phyloP scores from a whole-genome alignment of 2,113 vertebrate species.

The Myiagra hebetior region DNA sequence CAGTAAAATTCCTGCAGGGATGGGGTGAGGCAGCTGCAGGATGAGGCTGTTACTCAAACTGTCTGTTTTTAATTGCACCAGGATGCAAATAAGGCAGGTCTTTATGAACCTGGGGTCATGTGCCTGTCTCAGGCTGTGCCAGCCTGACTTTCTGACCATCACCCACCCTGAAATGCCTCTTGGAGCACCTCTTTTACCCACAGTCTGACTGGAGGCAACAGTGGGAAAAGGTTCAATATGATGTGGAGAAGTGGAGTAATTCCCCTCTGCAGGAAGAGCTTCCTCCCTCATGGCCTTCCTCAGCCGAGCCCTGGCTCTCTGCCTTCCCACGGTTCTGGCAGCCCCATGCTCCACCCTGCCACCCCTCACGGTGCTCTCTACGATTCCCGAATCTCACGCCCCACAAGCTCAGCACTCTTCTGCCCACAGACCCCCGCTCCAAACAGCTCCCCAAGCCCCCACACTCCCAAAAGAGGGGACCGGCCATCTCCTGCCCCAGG shows the following conservation, averaged over 20 bases:
- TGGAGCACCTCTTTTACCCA: not conserved
- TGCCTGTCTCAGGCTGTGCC: not conserved
- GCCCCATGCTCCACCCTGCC: not conserved
- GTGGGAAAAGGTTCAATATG: not conserved
- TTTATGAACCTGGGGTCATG: not conserved
- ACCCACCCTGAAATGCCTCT: not conserved
- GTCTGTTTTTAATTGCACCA: not conserved
- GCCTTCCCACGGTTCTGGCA: not conserved
- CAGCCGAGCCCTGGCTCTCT: not conserved
- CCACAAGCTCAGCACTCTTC: not conserved
- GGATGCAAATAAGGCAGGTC: not conserved
- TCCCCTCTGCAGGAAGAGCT: not conserved
- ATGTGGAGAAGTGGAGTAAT: not conserved
- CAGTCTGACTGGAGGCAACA: not conserved
- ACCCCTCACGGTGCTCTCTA: not conserved
- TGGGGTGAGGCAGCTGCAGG: not conserved
- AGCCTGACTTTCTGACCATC: not conserved
- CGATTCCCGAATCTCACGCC: not conserved
- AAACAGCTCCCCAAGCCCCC: fast-evolving
- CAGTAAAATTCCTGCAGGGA: not conserved
- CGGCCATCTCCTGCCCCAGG: fast-evolving
- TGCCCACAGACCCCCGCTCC: not conserved
- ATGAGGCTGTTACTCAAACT: not conserved
- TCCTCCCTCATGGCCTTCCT: not conserved
- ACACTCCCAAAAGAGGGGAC: fast-evolving